A percentile compares a stretch with the other conserved stretches of the same genome.
These are phyloP conservation scores for Microctonus brassicae DNA, from an alignment of 2,888 invertebrate species.

Conservation along the genomic window DNA sequence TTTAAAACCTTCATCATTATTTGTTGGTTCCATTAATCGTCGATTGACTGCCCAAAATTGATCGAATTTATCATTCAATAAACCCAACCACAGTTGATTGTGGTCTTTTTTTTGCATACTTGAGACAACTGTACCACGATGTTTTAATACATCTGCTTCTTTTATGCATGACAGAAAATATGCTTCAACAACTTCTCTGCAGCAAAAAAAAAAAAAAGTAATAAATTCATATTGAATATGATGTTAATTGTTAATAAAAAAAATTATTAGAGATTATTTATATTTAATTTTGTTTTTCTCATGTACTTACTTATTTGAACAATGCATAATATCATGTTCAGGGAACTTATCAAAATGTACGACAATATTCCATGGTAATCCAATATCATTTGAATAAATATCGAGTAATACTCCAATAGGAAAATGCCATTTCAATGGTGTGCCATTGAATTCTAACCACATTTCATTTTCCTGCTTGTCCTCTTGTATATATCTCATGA, in stretches of 20 bases:
- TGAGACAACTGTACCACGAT: slow-evolving; percentile 89
- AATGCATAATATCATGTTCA: slow-evolving; percentile 87
- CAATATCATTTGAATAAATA: slow-evolving; percentile 78
- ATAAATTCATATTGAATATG: neutral
- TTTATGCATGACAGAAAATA: slow-evolving; percentile 96
- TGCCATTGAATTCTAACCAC: slow-evolving; percentile 95
- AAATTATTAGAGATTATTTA: no score
- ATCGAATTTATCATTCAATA: slow-evolving; percentile 97
- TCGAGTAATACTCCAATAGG: slow-evolving; percentile 92
- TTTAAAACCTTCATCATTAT: slow-evolving; percentile 86
- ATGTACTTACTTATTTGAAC: slow-evolving; percentile 80
- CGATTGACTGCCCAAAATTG: slow-evolving; percentile 99
- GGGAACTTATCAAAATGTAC: slow-evolving; percentile 97
- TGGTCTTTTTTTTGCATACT: slow-evolving; percentile 97
- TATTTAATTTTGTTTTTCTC: no score
- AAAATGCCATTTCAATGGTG: slow-evolving; percentile 90
- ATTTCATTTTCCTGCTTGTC: slow-evolving; percentile 85
- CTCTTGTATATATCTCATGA: slow-evolving; percentile 83
- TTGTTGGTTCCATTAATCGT: slow-evolving; percentile 90
- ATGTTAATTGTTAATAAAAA: no score
- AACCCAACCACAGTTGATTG: slow-evolving; percentile 93
- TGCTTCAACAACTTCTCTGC: slow-evolving; percentile 90
- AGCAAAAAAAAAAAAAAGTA: slow-evolving; percentile 51
- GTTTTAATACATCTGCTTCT: slow-evolving; percentile 98
- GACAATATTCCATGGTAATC: slow-evolving; percentile 92